Percentiles rank a stretch among this genome's conserved stretches.
These are phyloP conservation scores for Sturnus vulgaris DNA, from an alignment of 2,113 vertebrate genomes.

Conservation along the genomic window DNA sequence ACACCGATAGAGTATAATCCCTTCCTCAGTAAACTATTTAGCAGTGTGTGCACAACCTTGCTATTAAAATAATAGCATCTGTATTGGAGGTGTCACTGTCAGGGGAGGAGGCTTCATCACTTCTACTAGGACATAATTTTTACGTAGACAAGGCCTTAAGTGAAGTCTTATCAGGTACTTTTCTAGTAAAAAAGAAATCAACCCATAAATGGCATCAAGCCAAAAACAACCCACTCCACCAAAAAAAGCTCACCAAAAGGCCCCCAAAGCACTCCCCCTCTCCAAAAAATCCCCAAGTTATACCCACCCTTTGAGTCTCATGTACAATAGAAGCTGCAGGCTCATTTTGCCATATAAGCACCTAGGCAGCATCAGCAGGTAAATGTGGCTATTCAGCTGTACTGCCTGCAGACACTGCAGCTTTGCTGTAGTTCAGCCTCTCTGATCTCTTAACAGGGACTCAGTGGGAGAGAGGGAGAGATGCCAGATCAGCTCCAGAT, in stretches of 20 bases:
- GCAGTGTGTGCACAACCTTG: not conserved
- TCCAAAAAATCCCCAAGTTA: too few relatives aligned
- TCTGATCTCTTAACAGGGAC: not conserved
- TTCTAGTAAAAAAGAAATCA: not conserved
- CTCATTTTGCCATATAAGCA: not conserved
- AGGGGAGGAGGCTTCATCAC: not conserved
- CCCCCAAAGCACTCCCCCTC: fast-evolving
- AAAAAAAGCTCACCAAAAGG: not conserved
- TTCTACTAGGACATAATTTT: not conserved
- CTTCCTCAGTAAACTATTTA: not conserved
- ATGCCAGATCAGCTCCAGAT: not conserved
- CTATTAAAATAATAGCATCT: not conserved
- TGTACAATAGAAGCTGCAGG: not conserved
- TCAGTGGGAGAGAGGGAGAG: not conserved
- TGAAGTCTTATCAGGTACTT: not conserved
- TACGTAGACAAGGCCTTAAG: not conserved
- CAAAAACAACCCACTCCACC: not conserved
- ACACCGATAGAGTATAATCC: not conserved
- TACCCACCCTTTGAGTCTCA: not conserved
- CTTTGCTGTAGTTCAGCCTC: not conserved
- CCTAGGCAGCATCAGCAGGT: not conserved
- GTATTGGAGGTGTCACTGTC: not conserved
- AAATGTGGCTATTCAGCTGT: not conserved
- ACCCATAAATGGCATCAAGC: not conserved
- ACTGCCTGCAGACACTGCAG: not conserved